Base-by-base conservation (phyloP, 2,797 vertebrate genomes). In the Macroramphosus scolopax region DNA sequence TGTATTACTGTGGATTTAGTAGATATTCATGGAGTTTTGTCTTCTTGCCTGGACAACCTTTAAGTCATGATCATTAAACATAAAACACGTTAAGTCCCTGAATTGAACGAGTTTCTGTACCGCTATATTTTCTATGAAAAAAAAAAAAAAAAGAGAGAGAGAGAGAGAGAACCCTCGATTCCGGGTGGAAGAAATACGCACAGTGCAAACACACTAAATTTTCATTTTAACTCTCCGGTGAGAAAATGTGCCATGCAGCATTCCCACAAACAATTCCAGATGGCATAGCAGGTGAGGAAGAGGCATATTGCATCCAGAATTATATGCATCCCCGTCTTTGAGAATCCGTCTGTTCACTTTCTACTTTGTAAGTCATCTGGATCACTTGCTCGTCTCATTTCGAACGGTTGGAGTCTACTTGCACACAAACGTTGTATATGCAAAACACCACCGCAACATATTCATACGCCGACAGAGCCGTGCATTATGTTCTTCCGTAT, bases 251-350 rank as follows among this genome's bases (percentile, higher is more conserved):
- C 45, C 56, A 65, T 28, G 17, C 57, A 51, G 54, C 62, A 49
- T 70, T 59, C 68, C 51, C 61, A 63, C 65, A 80, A 83, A 83
- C 79, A 81, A 68, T 61, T 81, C 85, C 85, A 87, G 82, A 85
- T 86, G 85, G 82, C 72, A 54, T 4, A 61, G 42, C 52, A 78
- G 62, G 51, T 58, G 7, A 60, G 32, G 34, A 49, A 72, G 68
- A 75, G 54, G 48, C 68, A 68, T 65, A 59, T 59, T 72, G 74
- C 63, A 77, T 82, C 66, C 69, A 51, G 18, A 82, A 75, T 74
- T 49, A 74, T 72, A 68, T 68, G 69, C 64, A 77, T 64, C 54
- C 61, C 54, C 50, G 75, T 40, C 48, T 66, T 37, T 72, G 70
- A 78, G 67, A 75, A 67, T 81, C 67, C 65, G 63, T 70, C 30